Evolutionary conservation across 2,888 invertebrate genomes (phyloP), one percentile per base, ranked within the genome.

Genomic region (Cheilosia grossa): DNA sequence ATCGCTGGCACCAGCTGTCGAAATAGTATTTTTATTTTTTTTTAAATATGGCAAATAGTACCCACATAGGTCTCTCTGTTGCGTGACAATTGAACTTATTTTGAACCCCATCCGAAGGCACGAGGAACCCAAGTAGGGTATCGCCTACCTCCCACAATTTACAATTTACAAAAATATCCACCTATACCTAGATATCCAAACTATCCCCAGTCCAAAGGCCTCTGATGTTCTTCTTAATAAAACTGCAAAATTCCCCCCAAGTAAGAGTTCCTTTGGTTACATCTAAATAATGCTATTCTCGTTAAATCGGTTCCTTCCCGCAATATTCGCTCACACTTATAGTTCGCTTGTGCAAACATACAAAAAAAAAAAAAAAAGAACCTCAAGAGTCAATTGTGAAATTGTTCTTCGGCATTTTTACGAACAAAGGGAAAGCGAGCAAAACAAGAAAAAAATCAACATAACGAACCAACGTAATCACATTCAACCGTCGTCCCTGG

Each of bases 401-500:
- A 82, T 82, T 82, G 64, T 75, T 69, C 37, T 44, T 47, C 17
- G 17, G 53, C 53, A 53, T 64, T 64, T 66, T 27, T 27, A 27
- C 24, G 13, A 58, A 44, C 58, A 73, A 73, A 47, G 37, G 51
- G 42, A 69, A 58, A 19, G 73, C 27, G 47, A 83, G 70, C 69
- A 64, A 74, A 64, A 37, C 10, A 21, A 63, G 21, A 42, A 61
- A 27, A n/a, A 21, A 56, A 40, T n/a, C n/a, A 47, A 56, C 24
- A 21, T 10, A 73, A 69, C 37, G 64, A 66, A 66, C 64, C 63
- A 63, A 77, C 81, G 75, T 85, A 75, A 85, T 85, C 72, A 72
- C 56, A 81, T 81, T 77, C 75, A 85, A 72, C 81, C 81, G 70
- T 72, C 9, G 9, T 30, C 75, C 81, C 58, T 72, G 66, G 66